Conservation (phyloP, 2,113 vertebrate species). For the Cyphomyrus plagiostoma region DNA sequence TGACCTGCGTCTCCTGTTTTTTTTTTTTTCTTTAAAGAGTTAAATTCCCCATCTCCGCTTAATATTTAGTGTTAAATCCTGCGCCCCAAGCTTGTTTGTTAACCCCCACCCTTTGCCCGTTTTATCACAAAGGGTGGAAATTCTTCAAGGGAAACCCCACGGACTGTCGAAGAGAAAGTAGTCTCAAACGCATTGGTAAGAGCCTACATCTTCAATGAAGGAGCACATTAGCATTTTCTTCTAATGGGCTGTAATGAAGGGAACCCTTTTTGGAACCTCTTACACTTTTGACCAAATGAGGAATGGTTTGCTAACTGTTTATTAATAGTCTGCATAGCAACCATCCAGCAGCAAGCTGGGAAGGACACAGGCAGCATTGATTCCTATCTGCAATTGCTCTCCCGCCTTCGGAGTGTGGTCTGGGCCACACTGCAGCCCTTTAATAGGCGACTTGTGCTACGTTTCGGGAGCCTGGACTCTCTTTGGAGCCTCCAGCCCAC, state of each 20-base stretch:
- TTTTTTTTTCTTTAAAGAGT: neutral
- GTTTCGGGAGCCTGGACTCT: neutral
- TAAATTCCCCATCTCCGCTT: neutral
- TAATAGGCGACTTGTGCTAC: neutral
- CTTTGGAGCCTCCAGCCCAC: neutral
- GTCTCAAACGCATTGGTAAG: neutral
- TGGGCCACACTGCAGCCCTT: neutral
- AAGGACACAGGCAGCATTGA: slow-evolving; percentile 1
- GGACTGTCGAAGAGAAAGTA: neutral
- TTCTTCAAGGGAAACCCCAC: neutral
- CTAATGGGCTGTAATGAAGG: neutral
- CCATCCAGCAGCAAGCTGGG: neutral
- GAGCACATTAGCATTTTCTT: neutral
- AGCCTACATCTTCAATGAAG: neutral
- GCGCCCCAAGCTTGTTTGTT: neutral
- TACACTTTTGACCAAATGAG: neutral
- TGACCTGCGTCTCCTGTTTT: neutral
- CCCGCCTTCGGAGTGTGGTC: neutral
- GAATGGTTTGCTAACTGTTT: neutral
- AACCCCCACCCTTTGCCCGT: neutral
- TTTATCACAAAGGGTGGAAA: slow-evolving; percentile 1
- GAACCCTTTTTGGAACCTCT: neutral
- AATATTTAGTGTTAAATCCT: neutral
- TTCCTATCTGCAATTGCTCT: neutral
- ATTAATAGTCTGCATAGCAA: neutral